These are phyloP conservation scores for Toxostoma redivivum DNA, from an alignment of 2,113 vertebrate species.

Conservation along the genomic window DNA sequence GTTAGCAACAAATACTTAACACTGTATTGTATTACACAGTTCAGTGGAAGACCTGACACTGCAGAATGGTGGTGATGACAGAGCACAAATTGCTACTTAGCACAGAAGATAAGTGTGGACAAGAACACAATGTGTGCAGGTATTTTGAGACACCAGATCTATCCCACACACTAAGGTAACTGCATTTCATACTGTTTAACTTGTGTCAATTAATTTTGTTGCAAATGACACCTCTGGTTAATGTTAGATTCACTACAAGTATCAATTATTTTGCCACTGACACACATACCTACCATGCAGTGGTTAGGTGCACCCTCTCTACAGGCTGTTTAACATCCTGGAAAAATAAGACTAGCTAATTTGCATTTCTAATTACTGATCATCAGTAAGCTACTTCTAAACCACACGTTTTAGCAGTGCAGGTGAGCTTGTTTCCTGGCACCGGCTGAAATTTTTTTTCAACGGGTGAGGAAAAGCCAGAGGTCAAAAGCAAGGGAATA, in stretches of 20 bases:
- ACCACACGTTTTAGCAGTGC: background rate
- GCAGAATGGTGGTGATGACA: background rate
- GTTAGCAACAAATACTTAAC: background rate
- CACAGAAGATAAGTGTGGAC: background rate
- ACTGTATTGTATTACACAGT: background rate
- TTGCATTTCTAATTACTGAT: background rate
- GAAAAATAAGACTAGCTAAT: background rate
- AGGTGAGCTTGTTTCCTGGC: background rate
- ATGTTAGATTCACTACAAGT: background rate
- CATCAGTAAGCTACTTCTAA: background rate
- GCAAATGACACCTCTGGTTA: background rate
- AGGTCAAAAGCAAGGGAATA: background rate
- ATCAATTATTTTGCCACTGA: background rate
- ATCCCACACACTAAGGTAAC: background rate
- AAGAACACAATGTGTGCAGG: background rate
- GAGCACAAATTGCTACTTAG: background rate
- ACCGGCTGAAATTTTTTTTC: background rate
- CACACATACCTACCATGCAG: background rate
- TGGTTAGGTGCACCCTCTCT: background rate
- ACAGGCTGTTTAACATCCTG: background rate
- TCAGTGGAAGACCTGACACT: background rate
- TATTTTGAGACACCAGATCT: background rate
- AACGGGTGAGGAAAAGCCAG: background rate
- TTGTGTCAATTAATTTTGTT: background rate
- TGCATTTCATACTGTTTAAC: background rate